phyloP scores from a whole-genome alignment of 1,140 invertebrate species.

The Bombus terrestris region DNA sequence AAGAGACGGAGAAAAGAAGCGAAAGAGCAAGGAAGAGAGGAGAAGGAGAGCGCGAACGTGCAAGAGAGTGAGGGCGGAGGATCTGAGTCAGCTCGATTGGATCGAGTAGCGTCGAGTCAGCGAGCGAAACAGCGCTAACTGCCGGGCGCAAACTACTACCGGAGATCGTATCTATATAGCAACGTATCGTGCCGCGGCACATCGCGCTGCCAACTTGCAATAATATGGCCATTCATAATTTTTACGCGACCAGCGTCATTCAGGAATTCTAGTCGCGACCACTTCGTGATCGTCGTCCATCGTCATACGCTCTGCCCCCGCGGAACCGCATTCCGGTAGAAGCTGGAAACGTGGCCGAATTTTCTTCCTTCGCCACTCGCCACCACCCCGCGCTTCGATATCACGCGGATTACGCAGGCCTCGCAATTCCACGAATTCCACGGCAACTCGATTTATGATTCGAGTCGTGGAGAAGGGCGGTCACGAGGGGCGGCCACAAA shows the following conservation, averaged over 20 bases:
- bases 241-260: slow-evolving; percentile 72
- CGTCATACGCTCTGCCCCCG: not conserved
- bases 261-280: slow-evolving; percentile 27
- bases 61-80: slow-evolving; percentile 73
- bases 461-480: not conserved
- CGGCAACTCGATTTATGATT: not conserved
- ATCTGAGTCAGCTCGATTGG: slow-evolving; percentile 80
- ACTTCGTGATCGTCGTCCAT: not conserved
- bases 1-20: not conserved
- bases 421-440: slow-evolving; percentile 31
- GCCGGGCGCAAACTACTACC: slow-evolving; percentile 66
- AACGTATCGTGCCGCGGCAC: slow-evolving; percentile 53
- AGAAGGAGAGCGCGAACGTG: slow-evolving; percentile 35
- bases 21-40: slow-evolving; percentile 28
- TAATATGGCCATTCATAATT: slow-evolving; percentile 79
- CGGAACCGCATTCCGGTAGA: slow-evolving; percentile 3
- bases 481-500: not conserved
- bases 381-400: not conserved
- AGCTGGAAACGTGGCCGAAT: slow-evolving; percentile 8
- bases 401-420: slow-evolving; percentile 1
- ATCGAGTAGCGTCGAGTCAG: slow-evolving; percentile 80
- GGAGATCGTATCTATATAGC: slow-evolving; percentile 69
- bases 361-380: not conserved
- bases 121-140: slow-evolving; percentile 76
- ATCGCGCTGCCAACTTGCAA: slow-evolving; percentile 70